Base-by-base conservation (phyloP, 2,888 invertebrate genomes). In the Danaus chrysippus region DNA sequence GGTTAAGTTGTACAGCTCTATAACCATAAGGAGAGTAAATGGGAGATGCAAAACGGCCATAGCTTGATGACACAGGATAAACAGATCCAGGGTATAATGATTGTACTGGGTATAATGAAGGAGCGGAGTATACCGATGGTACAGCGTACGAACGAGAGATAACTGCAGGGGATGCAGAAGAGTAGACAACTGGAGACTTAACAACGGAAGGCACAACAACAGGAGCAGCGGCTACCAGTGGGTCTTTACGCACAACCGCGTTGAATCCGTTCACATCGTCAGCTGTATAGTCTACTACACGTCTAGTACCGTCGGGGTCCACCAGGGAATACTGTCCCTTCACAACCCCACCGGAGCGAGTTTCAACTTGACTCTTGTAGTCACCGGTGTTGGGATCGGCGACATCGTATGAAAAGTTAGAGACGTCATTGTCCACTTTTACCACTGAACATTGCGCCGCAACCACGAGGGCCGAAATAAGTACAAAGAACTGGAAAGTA, bases 321-420 rank as follows among this genome's bases (percentile, higher is more conserved):
- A 75, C 68, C 53, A 87, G 73, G 56, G 85, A 85, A 76, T 87
- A 87, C 66, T 83, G 81, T 19, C 87, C 87, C 65, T 79, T 78
- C 42, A 87, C 87, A 42, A 75, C 73, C 67, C 84, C 84, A 44
- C 87, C 87, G 60, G 72, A 71, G 63, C 87, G 82, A 59, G 76
- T 74, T 71, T 88, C 87, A 15, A 76, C 75, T 71, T 86, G 86
- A 72, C 78, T 82, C 70, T 88, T 87, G 65, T 75, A 75, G 71
- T 89, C 89, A 3, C 89, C 86, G 54, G 87, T 88, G 66, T 83
- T 70, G 55, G 79, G 74, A 71, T 88, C 89, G 58, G 84, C 78
- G 19, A 89, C 82, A 19, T 82, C 83, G 67, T 89, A 89, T 1
- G 82, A 79, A 74, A 79, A 88, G 66, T 79, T 79, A 61, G 70